Evolutionary conservation across 2,888 invertebrate species (phyloP).

Genomic region (Agonopterix heracliana): DNA sequence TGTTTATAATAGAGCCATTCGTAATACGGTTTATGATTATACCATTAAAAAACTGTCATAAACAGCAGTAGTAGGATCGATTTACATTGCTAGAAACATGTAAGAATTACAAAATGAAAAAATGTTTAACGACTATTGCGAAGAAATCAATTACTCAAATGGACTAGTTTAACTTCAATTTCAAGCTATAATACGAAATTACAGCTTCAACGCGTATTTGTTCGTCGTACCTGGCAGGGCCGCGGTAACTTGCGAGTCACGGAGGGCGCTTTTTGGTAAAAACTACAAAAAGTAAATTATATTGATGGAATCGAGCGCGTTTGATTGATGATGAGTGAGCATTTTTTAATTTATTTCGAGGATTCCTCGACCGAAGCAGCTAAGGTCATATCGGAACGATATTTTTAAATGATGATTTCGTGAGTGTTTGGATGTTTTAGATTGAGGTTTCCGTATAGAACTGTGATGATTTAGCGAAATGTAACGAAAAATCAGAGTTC

Average conservation of each 20-base stretch:
- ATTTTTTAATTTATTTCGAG: constrained; percentile 74
- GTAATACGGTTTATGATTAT: no score
- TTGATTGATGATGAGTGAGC: constrained; percentile 76
- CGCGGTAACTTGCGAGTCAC: constrained; percentile 58
- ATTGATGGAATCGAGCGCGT: constrained; percentile 72
- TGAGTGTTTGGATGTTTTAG: constrained; percentile 19
- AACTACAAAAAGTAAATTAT: constrained; percentile 76
- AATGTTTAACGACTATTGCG: not conserved
- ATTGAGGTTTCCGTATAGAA: constrained; percentile 20
- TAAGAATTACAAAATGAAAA: no score
- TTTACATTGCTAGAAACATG: no score
- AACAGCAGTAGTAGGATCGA: no score
- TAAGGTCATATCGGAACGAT: constrained; percentile 44
- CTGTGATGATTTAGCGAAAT: no score
- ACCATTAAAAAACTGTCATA: no score
- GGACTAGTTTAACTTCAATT: not conserved
- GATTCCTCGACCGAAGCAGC: constrained; percentile 48
- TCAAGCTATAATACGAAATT: not conserved
- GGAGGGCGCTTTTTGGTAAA: constrained; percentile 68
- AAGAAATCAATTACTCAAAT: constrained; percentile 3
- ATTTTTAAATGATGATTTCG: constrained; percentile 20
- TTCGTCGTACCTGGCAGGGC: constrained; percentile 48
- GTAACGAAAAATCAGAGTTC: no score
- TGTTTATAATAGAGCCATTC: no score
- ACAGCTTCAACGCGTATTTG: not conserved